A percentile compares a stretch with the other conserved stretches of the same genome.
phyloP scores from a whole-genome alignment of 2,888 invertebrate genomes.

The Yponomeuta plumbellus region DNA sequence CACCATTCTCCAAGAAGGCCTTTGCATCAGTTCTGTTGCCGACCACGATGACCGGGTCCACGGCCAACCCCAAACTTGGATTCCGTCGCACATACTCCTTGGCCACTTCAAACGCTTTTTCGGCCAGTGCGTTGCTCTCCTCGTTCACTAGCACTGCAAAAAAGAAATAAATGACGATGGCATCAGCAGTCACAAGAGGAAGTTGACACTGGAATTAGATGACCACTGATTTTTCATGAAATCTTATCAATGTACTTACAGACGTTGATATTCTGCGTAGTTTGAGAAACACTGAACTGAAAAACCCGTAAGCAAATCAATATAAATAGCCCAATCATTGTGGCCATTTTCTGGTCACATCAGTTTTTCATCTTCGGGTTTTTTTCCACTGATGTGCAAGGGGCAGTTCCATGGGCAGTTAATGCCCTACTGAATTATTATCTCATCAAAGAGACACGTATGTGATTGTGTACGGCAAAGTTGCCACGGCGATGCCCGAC shows the following conservation, averaged over 20 bases:
- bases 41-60: constrained; percentile 78
- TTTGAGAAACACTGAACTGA: constrained; percentile 60
- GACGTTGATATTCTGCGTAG: constrained; percentile 83
- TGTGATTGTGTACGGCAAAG: constrained; percentile 46
- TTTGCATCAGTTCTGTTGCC: constrained; percentile 85
- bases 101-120: constrained; percentile 83
- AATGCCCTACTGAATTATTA: constrained; percentile 12
- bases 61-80: constrained; percentile 79
- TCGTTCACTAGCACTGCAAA: constrained; percentile 84
- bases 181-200: not conserved
- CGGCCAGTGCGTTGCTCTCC: constrained; percentile 82
- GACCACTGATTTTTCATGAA: no score
- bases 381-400: not conserved
- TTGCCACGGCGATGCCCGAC: constrained; percentile 62
- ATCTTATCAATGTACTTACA: constrained; percentile 70
- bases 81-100: constrained; percentile 83
- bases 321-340: not conserved
- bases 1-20: constrained; percentile 82
- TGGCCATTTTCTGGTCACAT: not conserved
- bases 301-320: constrained; percentile 3
- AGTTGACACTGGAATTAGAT: no score
- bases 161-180: not conserved
- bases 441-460: constrained; percentile 21
- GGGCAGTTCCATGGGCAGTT: not conserved
- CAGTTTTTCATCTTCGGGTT: constrained; percentile 8